Evolutionary conservation across 2,113 vertebrate species (phyloP).

Genomic region (Pelobates fuscus): DNA sequence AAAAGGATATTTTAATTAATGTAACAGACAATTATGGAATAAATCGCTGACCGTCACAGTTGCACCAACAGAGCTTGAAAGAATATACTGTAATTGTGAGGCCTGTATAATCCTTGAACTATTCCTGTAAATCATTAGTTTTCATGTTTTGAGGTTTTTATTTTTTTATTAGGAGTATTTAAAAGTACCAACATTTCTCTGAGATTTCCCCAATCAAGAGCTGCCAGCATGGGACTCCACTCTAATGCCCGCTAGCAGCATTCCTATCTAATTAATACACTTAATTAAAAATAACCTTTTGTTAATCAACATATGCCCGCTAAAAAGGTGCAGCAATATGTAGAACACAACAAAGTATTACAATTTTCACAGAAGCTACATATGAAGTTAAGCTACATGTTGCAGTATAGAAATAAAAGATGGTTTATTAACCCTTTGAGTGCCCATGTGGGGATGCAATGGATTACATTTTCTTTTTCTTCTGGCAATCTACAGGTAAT

Average conservation of each 20-base stretch:
- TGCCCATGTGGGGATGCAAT: no score
- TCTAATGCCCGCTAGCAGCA: conserved; percentile 9
- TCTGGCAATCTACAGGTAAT: no score
- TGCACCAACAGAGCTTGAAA: neutral
- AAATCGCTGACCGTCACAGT: neutral
- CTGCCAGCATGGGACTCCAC: conserved; percentile 22
- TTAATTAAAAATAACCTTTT: conserved; percentile 43
- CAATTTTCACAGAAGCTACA: neutral
- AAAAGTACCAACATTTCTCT: conserved; percentile 22
- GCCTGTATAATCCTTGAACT: neutral
- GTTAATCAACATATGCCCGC: conserved; percentile 34
- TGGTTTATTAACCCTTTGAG: no score
- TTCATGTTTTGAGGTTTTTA: conserved; percentile 5
- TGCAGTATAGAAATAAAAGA: no score
- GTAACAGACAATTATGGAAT: neutral
- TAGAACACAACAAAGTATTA: conserved; percentile 8
- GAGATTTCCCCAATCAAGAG: conserved; percentile 15
- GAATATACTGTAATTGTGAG: neutral
- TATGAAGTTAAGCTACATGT: no score
- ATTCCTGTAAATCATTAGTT: neutral
- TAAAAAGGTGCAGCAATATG: conserved; percentile 8
- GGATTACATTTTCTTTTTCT: no score
- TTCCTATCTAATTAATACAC: conserved; percentile 36
- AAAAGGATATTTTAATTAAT: conserved; percentile 14
- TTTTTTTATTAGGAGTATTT: conserved; percentile 9